These are phyloP conservation scores for Solenodon paradoxus DNA, from an alignment of 2,113 vertebrate species.

Conservation along the genomic window DNA sequence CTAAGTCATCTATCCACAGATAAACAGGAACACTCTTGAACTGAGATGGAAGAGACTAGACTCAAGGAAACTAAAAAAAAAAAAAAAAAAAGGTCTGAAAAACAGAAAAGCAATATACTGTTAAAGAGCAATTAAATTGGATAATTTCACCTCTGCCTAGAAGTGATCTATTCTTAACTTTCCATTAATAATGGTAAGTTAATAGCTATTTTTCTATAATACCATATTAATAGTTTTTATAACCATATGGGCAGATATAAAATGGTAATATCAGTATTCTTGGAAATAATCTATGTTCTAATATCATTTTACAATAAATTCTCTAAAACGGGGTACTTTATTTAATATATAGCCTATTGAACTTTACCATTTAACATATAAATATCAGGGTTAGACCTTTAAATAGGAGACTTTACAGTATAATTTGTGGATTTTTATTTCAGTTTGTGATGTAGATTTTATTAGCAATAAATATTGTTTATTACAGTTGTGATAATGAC, in stretches of 20 bases:
- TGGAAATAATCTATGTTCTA: neutral
- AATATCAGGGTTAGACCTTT: neutral
- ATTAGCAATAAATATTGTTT: neutral
- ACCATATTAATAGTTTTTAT: slow-evolving; percentile 23
- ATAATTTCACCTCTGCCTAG: neutral
- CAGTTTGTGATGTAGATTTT: neutral
- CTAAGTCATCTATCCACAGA: neutral
- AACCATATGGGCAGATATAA: neutral
- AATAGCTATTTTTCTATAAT: neutral
- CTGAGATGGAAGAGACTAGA: neutral
- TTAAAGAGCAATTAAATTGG: neutral
- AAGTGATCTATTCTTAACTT: neutral
- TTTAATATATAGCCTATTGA: neutral
- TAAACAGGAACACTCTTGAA: neutral
- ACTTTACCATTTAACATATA: neutral
- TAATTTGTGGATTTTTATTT: neutral
- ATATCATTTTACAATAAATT: neutral
- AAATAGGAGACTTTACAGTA: neutral
- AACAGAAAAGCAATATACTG: neutral
- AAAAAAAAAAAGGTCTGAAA: no score
- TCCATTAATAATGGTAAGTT: slow-evolving; percentile 33
- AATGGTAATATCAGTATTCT: neutral
- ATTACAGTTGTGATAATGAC: neutral
- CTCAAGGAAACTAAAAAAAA: neutral
- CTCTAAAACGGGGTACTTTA: neutral